Evolutionary conservation across 2,113 vertebrate genomes (phyloP).

Genomic region (Cathartes aura): DNA sequence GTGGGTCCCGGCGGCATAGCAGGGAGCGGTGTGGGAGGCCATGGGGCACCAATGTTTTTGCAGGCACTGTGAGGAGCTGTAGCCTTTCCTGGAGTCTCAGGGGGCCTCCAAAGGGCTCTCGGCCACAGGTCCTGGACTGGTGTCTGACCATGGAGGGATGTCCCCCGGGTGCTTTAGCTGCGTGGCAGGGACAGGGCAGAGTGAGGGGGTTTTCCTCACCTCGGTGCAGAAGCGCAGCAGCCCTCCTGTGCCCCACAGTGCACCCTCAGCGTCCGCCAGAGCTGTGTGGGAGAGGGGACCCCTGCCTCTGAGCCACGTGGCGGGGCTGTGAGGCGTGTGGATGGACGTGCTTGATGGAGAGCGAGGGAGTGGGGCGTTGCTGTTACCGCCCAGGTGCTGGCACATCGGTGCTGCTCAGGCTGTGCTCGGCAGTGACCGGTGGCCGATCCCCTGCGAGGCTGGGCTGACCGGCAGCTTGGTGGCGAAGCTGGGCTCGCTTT

Average conservation of each 20-base stretch:
- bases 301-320: rapidly evolving
- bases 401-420: rapidly evolving
- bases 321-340: rapidly evolving
- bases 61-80: neutral
- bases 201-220: neutral
- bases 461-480: rapidly evolving
- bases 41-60: neutral
- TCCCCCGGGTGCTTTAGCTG: neutral
- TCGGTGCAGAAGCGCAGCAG: rapidly evolving
- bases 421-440: neutral
- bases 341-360: rapidly evolving
- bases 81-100: neutral
- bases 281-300: neutral
- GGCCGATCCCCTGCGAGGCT: rapidly evolving
- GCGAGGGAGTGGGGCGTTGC: rapidly evolving
- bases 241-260: rapidly evolving
- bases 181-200: neutral
- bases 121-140: neutral
- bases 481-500: rapidly evolving
- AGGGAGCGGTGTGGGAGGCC: neutral
- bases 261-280: rapidly evolving
- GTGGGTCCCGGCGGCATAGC: neutral
- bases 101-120: neutral
- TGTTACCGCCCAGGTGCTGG: rapidly evolving
- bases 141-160: neutral